phyloP scores from a whole-genome alignment of 2,797 vertebrate genomes.

The Strix occidentalis region DNA sequence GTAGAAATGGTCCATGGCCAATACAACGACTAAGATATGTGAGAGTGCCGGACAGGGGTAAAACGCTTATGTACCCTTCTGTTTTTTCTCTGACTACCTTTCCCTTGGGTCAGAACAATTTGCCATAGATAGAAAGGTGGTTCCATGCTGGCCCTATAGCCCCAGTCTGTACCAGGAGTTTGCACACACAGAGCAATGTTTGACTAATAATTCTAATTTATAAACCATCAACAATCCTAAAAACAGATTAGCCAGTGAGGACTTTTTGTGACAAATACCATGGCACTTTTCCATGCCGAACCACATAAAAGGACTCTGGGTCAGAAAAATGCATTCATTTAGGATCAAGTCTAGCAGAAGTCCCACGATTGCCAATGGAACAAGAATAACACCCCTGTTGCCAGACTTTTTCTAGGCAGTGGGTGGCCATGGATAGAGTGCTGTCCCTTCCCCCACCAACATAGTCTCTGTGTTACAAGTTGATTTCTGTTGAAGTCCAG shows the following conservation, averaged over 20 bases:
- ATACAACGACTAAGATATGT: not conserved
- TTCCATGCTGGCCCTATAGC: not conserved
- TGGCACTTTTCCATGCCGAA: slow-evolving; percentile 65
- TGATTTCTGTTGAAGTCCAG: slow-evolving; percentile 57
- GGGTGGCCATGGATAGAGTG: slow-evolving; percentile 61
- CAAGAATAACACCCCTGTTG: slow-evolving; percentile 72
- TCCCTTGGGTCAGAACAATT: not conserved
- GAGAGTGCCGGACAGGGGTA: not conserved
- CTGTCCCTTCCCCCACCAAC: slow-evolving; percentile 59
- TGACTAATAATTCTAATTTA: slow-evolving; percentile 67
- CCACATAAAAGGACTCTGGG: slow-evolving; percentile 70
- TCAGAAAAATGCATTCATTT: slow-evolving; percentile 73
- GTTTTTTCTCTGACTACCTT: not conserved
- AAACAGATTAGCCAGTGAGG: slow-evolving; percentile 64
- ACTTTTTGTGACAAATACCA: slow-evolving; percentile 68
- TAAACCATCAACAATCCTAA: slow-evolving; percentile 69
- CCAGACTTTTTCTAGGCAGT: slow-evolving; percentile 69
- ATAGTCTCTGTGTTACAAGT: slow-evolving; percentile 44
- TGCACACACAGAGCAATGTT: slow-evolving; percentile 38
- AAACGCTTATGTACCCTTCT: not conserved
- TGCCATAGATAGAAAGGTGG: not conserved
- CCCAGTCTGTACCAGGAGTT: not conserved
- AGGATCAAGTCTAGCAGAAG: slow-evolving; percentile 71
- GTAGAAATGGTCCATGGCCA: not conserved
- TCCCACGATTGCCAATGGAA: slow-evolving; percentile 65